Conservation (phyloP, 2,797 vertebrate species). For the Etheostoma perlongum region DNA sequence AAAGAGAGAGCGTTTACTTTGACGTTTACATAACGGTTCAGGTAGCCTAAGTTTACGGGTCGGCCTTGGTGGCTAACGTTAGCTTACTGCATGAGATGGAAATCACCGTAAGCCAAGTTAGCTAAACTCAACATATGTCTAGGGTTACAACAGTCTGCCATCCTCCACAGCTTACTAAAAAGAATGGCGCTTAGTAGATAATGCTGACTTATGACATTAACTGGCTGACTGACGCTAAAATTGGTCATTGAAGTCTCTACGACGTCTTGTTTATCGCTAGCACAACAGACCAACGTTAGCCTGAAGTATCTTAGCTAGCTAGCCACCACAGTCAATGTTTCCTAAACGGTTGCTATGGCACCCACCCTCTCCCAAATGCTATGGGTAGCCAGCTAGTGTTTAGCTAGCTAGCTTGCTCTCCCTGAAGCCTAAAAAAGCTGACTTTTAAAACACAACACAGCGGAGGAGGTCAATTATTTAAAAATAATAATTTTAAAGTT, state of each 20-base stretch:
- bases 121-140: conserved; percentile 54
- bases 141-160: conserved; percentile 19
- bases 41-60: conserved; percentile 45
- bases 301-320: conserved; percentile 39
- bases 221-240: conserved; percentile 1
- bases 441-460: conserved; percentile 11
- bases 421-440: not conserved
- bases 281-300: conserved; percentile 73
- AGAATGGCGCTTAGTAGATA: not conserved
- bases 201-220: conserved; percentile 18
- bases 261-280: conserved; percentile 58
- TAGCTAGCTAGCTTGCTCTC: conserved; percentile 23
- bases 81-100: conserved; percentile 65
- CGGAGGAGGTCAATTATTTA: not conserved
- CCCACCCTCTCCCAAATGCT: conserved; percentile 81
- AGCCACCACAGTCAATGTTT: conserved; percentile 79
- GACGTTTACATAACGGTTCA: conserved; percentile 24
- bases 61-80: conserved; percentile 75
- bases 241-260: conserved; percentile 12
- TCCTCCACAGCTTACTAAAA: conserved; percentile 27
- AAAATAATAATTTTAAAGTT: not conserved
- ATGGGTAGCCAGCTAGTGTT: conserved; percentile 50
- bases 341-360: conserved; percentile 89
- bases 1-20: not conserved
- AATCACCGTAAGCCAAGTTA: conserved; percentile 65